Percentiles rank a stretch among this genome's conserved stretches.
These are phyloP conservation scores for Kuschelorhynchus macadamiae DNA, from an alignment of 2,888 invertebrate species.

Conservation along the genomic window DNA sequence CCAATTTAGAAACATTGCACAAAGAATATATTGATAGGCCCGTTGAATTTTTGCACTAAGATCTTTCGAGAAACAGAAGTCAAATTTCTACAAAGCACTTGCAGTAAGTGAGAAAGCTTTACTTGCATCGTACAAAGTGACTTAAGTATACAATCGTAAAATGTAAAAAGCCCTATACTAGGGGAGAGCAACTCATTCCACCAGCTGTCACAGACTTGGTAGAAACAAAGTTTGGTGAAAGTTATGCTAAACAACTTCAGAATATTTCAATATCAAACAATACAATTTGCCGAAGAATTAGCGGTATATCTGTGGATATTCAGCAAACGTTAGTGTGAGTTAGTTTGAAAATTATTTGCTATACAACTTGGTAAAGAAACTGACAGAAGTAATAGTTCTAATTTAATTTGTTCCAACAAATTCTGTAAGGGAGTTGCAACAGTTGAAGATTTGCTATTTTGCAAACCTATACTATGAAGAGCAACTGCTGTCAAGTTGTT, in stretches of 20 bases:
- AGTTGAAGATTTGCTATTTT: constrained; percentile 2
- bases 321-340: background rate
- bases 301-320: constrained; percentile 3
- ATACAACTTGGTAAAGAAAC: constrained; percentile 1
- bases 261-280: background rate
- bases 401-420: background rate
- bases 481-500: constrained; percentile 2
- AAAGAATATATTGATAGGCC: no score
- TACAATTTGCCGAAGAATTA: constrained; percentile 4
- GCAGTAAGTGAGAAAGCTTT: constrained; percentile 11
- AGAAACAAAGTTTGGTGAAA: background rate
- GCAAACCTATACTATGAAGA: background rate
- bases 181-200: background rate
- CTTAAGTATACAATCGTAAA: background rate
- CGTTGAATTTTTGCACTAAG: no score
- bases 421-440: background rate
- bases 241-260: background rate
- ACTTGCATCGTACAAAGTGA: background rate
- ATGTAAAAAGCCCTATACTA: background rate
- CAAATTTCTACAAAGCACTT: no score
- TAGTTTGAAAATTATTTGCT: constrained; percentile 1
- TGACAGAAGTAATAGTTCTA: no score
- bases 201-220: background rate
- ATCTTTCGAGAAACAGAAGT: no score
- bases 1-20: no score